Evolutionary conservation across 2,888 invertebrate genomes (phyloP).

Genomic region (Hermodice carunculata): DNA sequence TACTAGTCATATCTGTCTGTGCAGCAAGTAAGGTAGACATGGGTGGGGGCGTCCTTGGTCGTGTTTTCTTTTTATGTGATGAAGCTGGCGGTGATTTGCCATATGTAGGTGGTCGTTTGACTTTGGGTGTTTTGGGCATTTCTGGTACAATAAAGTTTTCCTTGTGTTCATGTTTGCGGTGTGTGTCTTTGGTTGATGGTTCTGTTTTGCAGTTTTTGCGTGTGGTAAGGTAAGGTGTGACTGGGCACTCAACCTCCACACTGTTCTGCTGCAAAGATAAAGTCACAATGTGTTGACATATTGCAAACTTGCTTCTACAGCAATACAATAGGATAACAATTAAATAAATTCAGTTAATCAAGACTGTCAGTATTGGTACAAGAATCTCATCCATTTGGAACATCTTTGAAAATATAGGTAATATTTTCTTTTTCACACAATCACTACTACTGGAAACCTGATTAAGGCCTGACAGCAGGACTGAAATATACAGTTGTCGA

Average conservation of each 20-base stretch:
- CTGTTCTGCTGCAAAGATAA: constrained; percentile 8
- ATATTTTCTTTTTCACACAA: too few relatives aligned
- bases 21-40: constrained; percentile 51
- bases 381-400: too few relatives aligned
- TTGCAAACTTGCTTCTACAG: neutral
- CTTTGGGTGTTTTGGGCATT: constrained; percentile 53
- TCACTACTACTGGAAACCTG: too few relatives aligned
- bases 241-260: too few relatives aligned
- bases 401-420: too few relatives aligned
- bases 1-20: constrained; percentile 57
- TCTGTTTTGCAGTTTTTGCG: too few relatives aligned
- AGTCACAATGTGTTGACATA: neutral
- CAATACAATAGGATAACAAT: neutral
- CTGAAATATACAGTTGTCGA: too few relatives aligned
- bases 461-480: too few relatives aligned
- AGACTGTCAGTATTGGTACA: too few relatives aligned
- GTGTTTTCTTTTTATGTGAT: constrained; percentile 8
- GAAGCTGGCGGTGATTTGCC: constrained; percentile 32
- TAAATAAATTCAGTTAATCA: too few relatives aligned
- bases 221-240: too few relatives aligned
- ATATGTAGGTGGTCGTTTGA: constrained; percentile 40
- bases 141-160: constrained; percentile 65
- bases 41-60: constrained; percentile 45
- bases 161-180: constrained; percentile 23
- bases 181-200: constrained; percentile 1